Evolutionary conservation across 2,113 vertebrate genomes (phyloP), one percentile per base, ranked within the genome.

Genomic region (Gasterosteus nipponicus): DNA sequence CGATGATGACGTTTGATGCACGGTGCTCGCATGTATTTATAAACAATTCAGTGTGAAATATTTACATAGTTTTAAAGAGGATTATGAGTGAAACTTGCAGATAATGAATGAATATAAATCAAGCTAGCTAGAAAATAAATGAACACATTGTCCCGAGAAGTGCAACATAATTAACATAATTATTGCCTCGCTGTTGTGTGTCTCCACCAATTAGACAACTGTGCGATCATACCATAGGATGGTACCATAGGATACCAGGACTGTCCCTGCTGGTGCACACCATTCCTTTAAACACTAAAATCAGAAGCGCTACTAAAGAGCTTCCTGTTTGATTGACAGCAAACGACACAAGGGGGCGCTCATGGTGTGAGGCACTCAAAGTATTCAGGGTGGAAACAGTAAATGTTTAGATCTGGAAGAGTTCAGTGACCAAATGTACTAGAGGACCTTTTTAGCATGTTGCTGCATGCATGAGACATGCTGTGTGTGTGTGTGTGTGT

Each of bases 331-430:
- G 11, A 42, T 26, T 42, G 22, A 26, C 38, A 62, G n/a, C 3
- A 39, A n/a, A 26, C 35, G 42, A 63, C 69, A 77, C 63, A 67
- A 49, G 73, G 33, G 68, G 80, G 74, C 14, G 74, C 56, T 73
- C 80, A 35, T 12, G 53, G 15, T 3, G 19, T 16, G 11, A 57
- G 22, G 11, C 14, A 12, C 49, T 9, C 22, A 22, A 16, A 26
- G 22, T 12, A 33, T 31, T 33, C 2, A 29, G 16, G 31, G 18
- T 1, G 19, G 15, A 39, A n/a, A 26, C 44, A 29, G 29, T 38
- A 66, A 66, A 44, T 12, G 15, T 19, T 4, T 39, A 35, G 31
- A 72, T 38, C 6, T 63, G 15, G 16, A 49, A 38, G 19, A 19
- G 15, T 15, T 18, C 10, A 42, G 14, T 26, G n/a, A 39, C 47